Evolutionary conservation across 2,888 invertebrate genomes (phyloP), one percentile per base, ranked within the genome.

Genomic region (Dinocampus coccinellae): DNA sequence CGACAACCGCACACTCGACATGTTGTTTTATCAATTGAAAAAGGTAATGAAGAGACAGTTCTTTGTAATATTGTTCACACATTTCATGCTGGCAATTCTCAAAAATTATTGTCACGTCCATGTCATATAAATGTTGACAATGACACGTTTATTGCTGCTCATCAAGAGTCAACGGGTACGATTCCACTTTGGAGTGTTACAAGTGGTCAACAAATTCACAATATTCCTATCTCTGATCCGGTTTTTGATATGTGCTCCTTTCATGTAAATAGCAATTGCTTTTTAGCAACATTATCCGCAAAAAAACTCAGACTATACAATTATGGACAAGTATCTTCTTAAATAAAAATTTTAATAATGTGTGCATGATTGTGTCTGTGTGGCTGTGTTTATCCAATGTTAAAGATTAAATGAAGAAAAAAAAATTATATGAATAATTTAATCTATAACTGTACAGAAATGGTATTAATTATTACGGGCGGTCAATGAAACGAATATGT

Each of bases 131-230:
- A 90, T 0, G 83, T 91, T 0, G 90, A 91, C 0, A 88, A 90
- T 3, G 90, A 92, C 10, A 89, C 91, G 9, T 89, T 93, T 82
- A 90, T 94, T 0, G 93, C 93, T 0, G 93, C 93, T 0, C 92
- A 94, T 80, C 92, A 95, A 72, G 95, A 95, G 85, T 91, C 92
- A 65, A 91, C 90, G n/a, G 91, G 91, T 3, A 87, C 90, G 11
- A 85, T 94, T 29, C 89, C 90, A 61, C 85, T 94, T 0, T 93
- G 94, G 89, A 93, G 92, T 70, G 85, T 90, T 60, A 86, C 88
- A 52, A 89, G 89, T 0, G 90, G 90, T 20, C 90, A 85, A 82
- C 90, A 87, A 85, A 88, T 85, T 72, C 90, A 83, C 80, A 90
- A 90, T 0, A 80, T 94, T 64, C 91, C 92, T 0, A 91, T 92